A percentile compares a stretch with the other conserved stretches of the same genome.
These are phyloP conservation scores for Drosophila niveifrons DNA, from an alignment of 2,888 invertebrate species.

Conservation along the genomic window DNA sequence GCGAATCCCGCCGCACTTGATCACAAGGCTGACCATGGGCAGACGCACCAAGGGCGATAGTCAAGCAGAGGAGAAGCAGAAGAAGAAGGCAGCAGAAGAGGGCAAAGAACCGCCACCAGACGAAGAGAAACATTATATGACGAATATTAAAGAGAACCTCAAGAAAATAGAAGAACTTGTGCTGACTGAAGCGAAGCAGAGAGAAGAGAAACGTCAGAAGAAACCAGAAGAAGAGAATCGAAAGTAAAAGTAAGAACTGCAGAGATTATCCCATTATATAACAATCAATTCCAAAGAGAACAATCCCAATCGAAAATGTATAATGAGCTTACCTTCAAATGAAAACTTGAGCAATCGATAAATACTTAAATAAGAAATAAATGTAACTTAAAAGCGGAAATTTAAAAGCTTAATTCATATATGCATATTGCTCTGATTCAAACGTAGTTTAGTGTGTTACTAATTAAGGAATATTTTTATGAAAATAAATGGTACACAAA, in stretches of 20 bases:
- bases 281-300: no score
- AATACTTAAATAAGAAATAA: no score
- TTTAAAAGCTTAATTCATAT: no score
- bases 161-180: slow-evolving; percentile 60
- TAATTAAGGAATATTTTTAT: no score
- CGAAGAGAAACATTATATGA: slow-evolving; percentile 45
- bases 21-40: slow-evolving; percentile 79
- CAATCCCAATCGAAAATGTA: no score
- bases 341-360: no score
- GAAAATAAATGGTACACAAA: no score
- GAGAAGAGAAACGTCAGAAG: neutral
- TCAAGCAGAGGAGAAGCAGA: slow-evolving; percentile 12
- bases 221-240: neutral
- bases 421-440: no score
- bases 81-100: neutral
- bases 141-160: slow-evolving; percentile 47
- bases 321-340: no score
- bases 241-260: neutral
- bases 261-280: no score
- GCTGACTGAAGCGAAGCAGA: slow-evolving; percentile 31
- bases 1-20: slow-evolving; percentile 75
- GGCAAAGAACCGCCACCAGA: slow-evolving; percentile 8
- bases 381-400: no score
- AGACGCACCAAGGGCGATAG: slow-evolving; percentile 69
- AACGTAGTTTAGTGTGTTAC: no score